These are phyloP conservation scores for Actinernus sp. DNA, from an alignment of 92 coral and sea anemone genomes.

Conservation along the genomic window DNA sequence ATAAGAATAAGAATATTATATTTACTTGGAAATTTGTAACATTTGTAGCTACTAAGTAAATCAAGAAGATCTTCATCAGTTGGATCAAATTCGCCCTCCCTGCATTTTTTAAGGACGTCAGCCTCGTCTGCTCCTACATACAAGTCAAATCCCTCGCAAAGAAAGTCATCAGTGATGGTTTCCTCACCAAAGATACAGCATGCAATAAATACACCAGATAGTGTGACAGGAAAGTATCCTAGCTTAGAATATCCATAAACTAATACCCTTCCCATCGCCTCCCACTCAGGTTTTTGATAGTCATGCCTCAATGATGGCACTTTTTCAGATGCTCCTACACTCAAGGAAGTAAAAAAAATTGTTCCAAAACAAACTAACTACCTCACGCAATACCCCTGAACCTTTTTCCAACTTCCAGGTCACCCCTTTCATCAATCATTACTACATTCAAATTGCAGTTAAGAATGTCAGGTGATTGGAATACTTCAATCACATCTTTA, in stretches of 20 bases:
- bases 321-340: slow-evolving; percentile 25
- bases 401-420: not conserved
- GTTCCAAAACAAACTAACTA: not conserved
- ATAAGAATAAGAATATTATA: slow-evolving; percentile 7
- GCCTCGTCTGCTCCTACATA: slow-evolving; percentile 34
- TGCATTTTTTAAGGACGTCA: slow-evolving; percentile 30
- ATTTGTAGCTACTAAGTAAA: slow-evolving; percentile 32
- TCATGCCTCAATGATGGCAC: slow-evolving; percentile 40
- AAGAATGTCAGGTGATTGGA: not conserved
- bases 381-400: not conserved
- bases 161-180: slow-evolving; percentile 4
- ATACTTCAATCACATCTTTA: not conserved
- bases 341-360: slow-evolving; percentile 5
- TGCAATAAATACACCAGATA: slow-evolving; percentile 39
- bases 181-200: slow-evolving; percentile 33
- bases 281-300: slow-evolving; percentile 33
- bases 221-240: slow-evolving; percentile 13
- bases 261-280: slow-evolving; percentile 16
- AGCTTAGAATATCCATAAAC: slow-evolving; percentile 9
- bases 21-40: slow-evolving; percentile 23
- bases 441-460: not conserved
- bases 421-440: not conserved
- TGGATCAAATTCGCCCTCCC: slow-evolving; percentile 22
- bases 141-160: slow-evolving; percentile 36
- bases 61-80: slow-evolving; percentile 49